A percentile compares a stretch with the other conserved stretches of the same genome.
Evolutionary conservation across 2,888 invertebrate genomes (phyloP).

Genomic region (Elegia similella): DNA sequence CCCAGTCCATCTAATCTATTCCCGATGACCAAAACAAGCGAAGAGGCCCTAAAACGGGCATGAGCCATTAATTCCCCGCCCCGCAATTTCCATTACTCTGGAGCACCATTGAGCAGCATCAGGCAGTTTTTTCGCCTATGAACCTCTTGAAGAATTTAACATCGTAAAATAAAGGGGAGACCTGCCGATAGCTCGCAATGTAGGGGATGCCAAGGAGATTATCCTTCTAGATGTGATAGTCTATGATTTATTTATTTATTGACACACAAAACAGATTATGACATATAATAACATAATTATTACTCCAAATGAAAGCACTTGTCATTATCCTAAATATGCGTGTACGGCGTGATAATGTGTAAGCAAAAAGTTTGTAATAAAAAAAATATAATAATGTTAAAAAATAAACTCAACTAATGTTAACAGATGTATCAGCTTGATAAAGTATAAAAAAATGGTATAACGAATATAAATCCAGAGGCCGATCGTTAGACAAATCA

Average conservation of each 20-base stretch:
- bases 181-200: slow-evolving; percentile 54
- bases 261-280: too few relatives aligned
- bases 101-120: slow-evolving; percentile 51
- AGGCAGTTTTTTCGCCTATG: slow-evolving; percentile 65
- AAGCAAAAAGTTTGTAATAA: too few relatives aligned
- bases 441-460: too few relatives aligned
- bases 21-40: slow-evolving; percentile 10
- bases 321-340: too few relatives aligned
- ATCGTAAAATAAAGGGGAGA: slow-evolving; percentile 75
- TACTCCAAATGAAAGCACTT: too few relatives aligned
- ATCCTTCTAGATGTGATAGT: slow-evolving; percentile 27
- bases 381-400: too few relatives aligned
- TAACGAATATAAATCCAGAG: too few relatives aligned
- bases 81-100: slow-evolving; percentile 45
- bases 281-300: too few relatives aligned
- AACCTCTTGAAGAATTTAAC: slow-evolving; percentile 75
- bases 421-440: too few relatives aligned
- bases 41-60: slow-evolving; percentile 38
- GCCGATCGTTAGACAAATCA: too few relatives aligned
- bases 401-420: too few relatives aligned
- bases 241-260: neutral
- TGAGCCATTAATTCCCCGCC: slow-evolving; percentile 57
- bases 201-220: slow-evolving; percentile 31
- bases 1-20: slow-evolving; percentile 3
- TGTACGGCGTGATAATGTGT: too few relatives aligned